A percentile compares a stretch with the other conserved stretches of the same genome.
phyloP scores from a whole-genome alignment of 2,797 vertebrate species.

The Oceanodroma leucorhoa region DNA sequence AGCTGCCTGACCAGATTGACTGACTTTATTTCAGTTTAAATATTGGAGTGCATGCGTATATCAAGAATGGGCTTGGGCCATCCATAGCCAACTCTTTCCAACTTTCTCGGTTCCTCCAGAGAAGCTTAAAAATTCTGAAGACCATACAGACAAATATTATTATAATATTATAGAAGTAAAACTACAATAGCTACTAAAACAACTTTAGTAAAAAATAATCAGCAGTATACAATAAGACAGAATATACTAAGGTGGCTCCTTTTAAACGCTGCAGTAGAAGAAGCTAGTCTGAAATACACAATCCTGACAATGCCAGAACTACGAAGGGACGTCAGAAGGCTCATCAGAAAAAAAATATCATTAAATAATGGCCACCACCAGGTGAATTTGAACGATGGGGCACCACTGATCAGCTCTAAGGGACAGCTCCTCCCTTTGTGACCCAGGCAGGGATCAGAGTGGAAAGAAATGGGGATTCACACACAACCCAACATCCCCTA shows the following conservation, averaged over 20 bases:
- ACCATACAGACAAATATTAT: not conserved
- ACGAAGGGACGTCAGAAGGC: not conserved
- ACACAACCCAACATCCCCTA: not conserved
- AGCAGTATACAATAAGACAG: not conserved
- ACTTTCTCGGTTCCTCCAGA: not conserved
- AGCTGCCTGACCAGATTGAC: not conserved
- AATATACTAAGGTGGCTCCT: not conserved
- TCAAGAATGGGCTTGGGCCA: not conserved
- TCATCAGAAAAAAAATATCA: not conserved
- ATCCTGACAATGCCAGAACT: not conserved
- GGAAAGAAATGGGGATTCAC: not conserved
- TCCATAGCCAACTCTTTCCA: not conserved
- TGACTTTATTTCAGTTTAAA: not conserved
- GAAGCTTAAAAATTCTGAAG: not conserved
- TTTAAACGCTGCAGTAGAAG: not conserved
- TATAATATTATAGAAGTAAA: not conserved
- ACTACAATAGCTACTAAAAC: not conserved
- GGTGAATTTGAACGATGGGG: not conserved
- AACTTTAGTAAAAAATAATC: not conserved
- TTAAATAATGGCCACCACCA: not conserved
- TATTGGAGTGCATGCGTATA: not conserved
- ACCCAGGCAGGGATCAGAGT: not conserved
- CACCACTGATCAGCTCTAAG: not conserved
- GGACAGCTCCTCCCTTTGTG: not conserved
- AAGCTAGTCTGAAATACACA: not conserved